Evolutionary conservation across 2,888 invertebrate species (phyloP), one percentile per base, ranked within the genome.

Genomic region (Ceramica pisi): DNA sequence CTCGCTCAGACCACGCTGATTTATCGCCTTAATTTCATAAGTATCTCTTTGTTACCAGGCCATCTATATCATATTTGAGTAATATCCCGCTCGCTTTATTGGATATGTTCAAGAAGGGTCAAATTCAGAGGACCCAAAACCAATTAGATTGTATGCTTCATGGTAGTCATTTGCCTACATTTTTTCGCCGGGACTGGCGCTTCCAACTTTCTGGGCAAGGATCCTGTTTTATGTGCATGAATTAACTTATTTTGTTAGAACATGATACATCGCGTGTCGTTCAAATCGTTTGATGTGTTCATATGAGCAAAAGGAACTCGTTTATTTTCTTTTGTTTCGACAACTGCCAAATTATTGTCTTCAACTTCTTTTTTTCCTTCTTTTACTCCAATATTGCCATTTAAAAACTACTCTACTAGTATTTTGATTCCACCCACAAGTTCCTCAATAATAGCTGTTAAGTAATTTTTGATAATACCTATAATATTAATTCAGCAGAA

Each of bases 21-120:
- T 95, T 95, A 95, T 95, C 89, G 92, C 92, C 92, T 94, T 95
- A 95, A 95, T 95, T 95, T 96, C 94, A 94, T 95, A 95, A 95
- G 95, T 95, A 94, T 93, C 95, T 95, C 94, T 95, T 95, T 95
- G 95, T 95, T 94, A 92, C 90, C 90, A 87, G 86, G 89, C 87
- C 91, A 90, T 94, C 92, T 92, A 92, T 92, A 92, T 93, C 92
- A 92, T 92, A 91, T 92, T 91, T 90, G 89, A 91, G 90, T 92
- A 91, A 92, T 93, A 93, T 91, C 88, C 86, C 86, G 81, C 90
- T 81, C 84, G 84, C 82, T 89, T 92, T 92, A 92, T 93, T 91
- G 92, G 90, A 91, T 87, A 85, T 82, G 86, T 85, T 88, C 81
- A 86, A 86, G 90, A 89, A 88, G 89, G 89, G 88, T 88, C 88